A percentile compares a stretch with the other conserved stretches of the same genome.
These are phyloP conservation scores for Pseudotriccus pelzelni DNA, from an alignment of 2,797 vertebrate species.

Conservation along the genomic window DNA sequence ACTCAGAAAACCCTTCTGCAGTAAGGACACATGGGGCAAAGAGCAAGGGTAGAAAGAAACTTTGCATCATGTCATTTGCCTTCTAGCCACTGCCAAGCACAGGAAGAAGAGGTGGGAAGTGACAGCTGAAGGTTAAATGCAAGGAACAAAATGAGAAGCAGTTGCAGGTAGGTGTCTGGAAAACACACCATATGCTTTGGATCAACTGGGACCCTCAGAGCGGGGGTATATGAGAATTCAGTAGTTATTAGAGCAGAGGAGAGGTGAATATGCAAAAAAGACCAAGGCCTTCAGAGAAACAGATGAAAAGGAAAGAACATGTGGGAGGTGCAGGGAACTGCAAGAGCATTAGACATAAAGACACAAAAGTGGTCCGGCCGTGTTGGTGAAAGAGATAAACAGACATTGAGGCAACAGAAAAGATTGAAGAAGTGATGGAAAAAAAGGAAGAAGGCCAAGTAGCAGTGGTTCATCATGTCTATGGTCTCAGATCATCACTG, in stretches of 20 bases:
- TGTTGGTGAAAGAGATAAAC: not conserved
- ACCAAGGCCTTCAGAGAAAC: not conserved
- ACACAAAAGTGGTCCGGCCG: not conserved
- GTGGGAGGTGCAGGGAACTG: not conserved
- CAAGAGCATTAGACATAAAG: not conserved
- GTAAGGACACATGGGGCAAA: not conserved
- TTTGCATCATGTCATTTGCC: not conserved
- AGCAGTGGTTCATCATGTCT: not conserved
- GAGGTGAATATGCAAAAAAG: not conserved
- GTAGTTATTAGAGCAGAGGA: not conserved
- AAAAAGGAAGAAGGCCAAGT: not conserved
- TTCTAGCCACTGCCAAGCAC: not conserved
- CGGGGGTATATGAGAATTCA: not conserved
- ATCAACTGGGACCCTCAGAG: not conserved
- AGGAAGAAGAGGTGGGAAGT: not conserved
- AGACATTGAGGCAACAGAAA: not conserved
- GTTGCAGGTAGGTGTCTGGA: not conserved
- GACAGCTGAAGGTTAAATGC: not conserved
- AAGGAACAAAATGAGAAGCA: not conserved
- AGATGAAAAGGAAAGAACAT: not conserved
- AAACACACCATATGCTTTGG: not conserved
- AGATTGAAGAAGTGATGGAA: constrained; percentile 67
- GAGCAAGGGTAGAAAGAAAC: not conserved
- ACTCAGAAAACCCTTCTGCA: not conserved
- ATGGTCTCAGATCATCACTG: not conserved